Base-by-base conservation (phyloP, 2,797 vertebrate species). In the Microctenopoma stevenorrisi region DNA sequence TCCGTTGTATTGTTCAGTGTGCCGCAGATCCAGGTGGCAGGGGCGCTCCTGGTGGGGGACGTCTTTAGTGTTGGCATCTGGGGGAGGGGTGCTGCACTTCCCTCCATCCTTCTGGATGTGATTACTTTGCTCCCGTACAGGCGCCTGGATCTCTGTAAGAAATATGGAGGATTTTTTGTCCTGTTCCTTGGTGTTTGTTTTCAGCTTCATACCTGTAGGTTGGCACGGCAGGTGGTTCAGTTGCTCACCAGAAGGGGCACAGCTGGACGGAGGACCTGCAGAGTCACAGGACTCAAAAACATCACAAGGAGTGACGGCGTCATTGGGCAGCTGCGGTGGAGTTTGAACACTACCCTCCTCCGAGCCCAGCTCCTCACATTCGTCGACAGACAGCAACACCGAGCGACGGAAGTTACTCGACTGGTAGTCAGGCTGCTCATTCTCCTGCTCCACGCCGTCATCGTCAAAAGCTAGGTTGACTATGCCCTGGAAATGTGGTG, bases 391-490 rank as follows among this genome's bases (percentile, higher is more conserved):
- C 50, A 99, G 96, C 68, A 99, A 85, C 80, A 99, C 93, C 0
- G 98, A 98, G 4, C 97, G 95, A 25, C 95, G 96, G 90, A 99
- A 99, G 76, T 91, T 94, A 25, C 89, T 83, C 12, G 94, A 86
- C 81, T 95, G 90, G 87, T 94, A 96, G 48, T 94, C 93, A 0
- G 88, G 91, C 74, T 88, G 92, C 26, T 94, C 91, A 12, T 91
- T 90, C 49, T 96, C 96, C 71, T 95, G 95, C 72, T 99, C 97
- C 15, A 90, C 78, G 38, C 90, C 92, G 52, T 98, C 98, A 47
- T 99, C 98, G 62, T 99, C 98, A 60, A 99, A 99, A 22, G 96
- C 98, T 48, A 98, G 90, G 82, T 99, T 99, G 80, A 98, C 79
- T 26, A 99, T 99, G 49, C 98, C 98, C 78, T 98, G 96, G 85